These are phyloP conservation scores for Sus scrofa DNA, from an alignment of 2,113 vertebrate genomes.

Conservation along the genomic window DNA sequence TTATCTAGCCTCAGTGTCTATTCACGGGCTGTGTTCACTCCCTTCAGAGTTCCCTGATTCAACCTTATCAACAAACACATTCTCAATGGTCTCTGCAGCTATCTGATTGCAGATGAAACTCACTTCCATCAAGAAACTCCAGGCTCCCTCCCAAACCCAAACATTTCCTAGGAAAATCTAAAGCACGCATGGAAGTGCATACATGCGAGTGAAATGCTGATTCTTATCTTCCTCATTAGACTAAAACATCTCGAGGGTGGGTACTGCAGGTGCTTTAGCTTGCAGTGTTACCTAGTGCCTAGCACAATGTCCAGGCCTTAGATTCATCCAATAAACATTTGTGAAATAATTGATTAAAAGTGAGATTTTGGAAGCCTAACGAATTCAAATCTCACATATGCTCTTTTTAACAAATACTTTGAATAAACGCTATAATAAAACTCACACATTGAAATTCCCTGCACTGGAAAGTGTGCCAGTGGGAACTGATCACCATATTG, in stretches of 20 bases:
- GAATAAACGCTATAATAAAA: background rate
- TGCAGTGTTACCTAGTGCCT: background rate
- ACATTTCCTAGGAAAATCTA: background rate
- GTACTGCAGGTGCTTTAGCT: too few relatives aligned
- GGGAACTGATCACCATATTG: background rate
- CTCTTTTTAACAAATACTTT: background rate
- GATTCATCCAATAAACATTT: background rate
- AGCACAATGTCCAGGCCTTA: background rate
- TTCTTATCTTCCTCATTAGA: background rate
- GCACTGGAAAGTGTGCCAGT: background rate
- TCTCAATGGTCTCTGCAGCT: background rate
- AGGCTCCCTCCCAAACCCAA: background rate
- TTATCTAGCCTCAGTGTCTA: background rate
- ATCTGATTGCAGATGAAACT: background rate
- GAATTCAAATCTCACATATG: background rate
- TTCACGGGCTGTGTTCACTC: background rate
- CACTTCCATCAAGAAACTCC: background rate
- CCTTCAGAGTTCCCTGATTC: too few relatives aligned
- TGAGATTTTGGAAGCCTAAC: background rate
- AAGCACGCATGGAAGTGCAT: background rate
- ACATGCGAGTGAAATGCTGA: background rate
- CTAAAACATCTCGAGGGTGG: background rate
- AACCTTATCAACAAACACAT: background rate
- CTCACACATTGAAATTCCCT: too few relatives aligned
- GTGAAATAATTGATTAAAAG: background rate